Evolutionary conservation across 2,113 vertebrate species (phyloP), one percentile per base, ranked within the genome.

Genomic region (Dasyurus viverrinus): DNA sequence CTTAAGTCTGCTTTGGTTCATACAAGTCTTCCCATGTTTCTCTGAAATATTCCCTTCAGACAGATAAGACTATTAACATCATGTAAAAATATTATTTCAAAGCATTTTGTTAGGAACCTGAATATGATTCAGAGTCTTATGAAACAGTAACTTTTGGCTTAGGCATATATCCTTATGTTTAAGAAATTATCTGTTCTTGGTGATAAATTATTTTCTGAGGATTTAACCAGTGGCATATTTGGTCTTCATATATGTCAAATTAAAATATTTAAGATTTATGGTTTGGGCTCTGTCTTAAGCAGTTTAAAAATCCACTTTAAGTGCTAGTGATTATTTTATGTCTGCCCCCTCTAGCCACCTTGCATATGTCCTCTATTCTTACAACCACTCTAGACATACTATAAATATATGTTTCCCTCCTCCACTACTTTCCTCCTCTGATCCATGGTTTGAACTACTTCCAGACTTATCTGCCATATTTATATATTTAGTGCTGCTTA

Each of bases 191-290:
- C 22, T 47, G 92, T 90, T 30, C 9, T 76, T 30, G 36, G 52
- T 47, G 54, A 11, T 91, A 91, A 55, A 95, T 84, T 84, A 57
- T 57, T 84, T 84, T 84, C 27, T 19, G 0, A 91, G 89, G 96
- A 48, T 19, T 50, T 90, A 55, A 53, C 60, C n/a, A 16, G 1
- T 19, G 7, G 68, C 14, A 30, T 68, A 47, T 48, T 55, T 36
- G 48, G 91, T 19, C 24, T 95, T 92, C 24, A 11, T 46, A 2
- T 54, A 89, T 57, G 8, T 57, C 42, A 90, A 90, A 47, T 48
- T 52, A 50, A 90, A 52, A 90, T 50, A 50, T 30, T 48, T 27
- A 90, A 47, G 47, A 48, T 90, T 25, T 90, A 30, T 90, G 25
- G 25, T 90, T 90, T 90, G 89, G 9, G 89, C 27, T 50, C 25